Evolutionary conservation across 2,888 invertebrate genomes (phyloP).

Genomic region (Anodontia alba): DNA sequence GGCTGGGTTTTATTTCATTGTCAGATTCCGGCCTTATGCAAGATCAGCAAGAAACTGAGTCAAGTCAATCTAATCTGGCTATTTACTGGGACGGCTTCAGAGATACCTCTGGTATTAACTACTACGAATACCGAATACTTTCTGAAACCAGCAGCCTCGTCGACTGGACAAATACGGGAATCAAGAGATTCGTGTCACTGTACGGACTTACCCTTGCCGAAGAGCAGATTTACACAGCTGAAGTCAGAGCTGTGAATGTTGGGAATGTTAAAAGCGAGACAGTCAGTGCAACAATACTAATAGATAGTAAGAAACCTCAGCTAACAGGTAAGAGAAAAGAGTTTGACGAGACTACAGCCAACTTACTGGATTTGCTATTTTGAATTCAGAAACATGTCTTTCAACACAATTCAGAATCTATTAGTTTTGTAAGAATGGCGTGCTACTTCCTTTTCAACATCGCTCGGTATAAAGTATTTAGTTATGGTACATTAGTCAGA

Average conservation of each 20-base stretch:
- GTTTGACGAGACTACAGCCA: too few relatives aligned
- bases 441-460: too few relatives aligned
- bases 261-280: background rate
- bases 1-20: background rate
- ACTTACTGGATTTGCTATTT: too few relatives aligned
- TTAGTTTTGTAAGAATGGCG: too few relatives aligned
- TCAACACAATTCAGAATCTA: too few relatives aligned
- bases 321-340: background rate
- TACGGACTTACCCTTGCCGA: background rate
- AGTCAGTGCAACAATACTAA: background rate
- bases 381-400: too few relatives aligned
- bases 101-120: background rate
- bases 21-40: background rate
- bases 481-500: too few relatives aligned
- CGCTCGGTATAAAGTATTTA: too few relatives aligned
- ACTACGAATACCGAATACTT: background rate
- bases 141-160: background rate
- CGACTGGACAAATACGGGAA: background rate
- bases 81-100: background rate
- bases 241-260: background rate
- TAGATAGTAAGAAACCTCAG: background rate
- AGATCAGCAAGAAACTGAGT: background rate
- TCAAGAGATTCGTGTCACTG: background rate
- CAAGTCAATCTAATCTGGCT: background rate
- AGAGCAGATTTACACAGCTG: background rate